A percentile compares a stretch with the other conserved stretches of the same genome.
Evolutionary conservation across 2,113 vertebrate genomes (phyloP).

Genomic region (Grammomys surdaster): DNA sequence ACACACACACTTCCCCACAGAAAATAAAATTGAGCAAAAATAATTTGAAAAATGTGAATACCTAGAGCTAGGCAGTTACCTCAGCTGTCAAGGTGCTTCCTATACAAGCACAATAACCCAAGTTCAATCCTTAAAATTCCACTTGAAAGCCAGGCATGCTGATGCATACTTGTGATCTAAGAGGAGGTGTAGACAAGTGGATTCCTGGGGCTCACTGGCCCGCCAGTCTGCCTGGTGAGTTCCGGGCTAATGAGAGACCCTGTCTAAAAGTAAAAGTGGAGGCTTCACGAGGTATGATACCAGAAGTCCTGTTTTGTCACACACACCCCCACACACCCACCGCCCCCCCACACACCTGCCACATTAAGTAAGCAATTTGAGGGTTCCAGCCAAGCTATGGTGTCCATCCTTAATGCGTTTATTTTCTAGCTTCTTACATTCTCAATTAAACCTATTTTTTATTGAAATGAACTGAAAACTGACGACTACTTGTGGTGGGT

Average conservation of each 20-base stretch:
- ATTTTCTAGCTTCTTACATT: not conserved
- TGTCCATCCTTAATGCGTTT: too few relatives aligned
- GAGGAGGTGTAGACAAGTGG: not conserved
- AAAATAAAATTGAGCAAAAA: not conserved
- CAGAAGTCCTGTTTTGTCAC: too few relatives aligned
- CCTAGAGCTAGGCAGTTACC: not conserved
- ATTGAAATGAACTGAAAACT: not conserved
- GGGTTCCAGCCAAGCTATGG: not conserved
- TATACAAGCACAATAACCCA: not conserved
- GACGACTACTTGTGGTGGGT: not conserved
- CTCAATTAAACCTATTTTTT: not conserved
- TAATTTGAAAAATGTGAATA: not conserved
- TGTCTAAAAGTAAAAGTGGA: not conserved
- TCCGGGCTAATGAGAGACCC: too few relatives aligned
- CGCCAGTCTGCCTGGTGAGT: not conserved
- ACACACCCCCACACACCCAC: not conserved
- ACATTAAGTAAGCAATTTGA: not conserved
- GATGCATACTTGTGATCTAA: not conserved
- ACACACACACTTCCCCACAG: not conserved
- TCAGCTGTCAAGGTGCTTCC: not conserved
- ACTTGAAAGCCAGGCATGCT: not conserved
- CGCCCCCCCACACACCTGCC: not conserved
- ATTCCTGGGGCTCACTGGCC: not conserved
- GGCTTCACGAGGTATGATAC: too few relatives aligned
- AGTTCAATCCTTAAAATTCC: not conserved